phyloP scores from a whole-genome alignment of 2,113 vertebrate genomes.

The Lagenorhynchus albirostris region DNA sequence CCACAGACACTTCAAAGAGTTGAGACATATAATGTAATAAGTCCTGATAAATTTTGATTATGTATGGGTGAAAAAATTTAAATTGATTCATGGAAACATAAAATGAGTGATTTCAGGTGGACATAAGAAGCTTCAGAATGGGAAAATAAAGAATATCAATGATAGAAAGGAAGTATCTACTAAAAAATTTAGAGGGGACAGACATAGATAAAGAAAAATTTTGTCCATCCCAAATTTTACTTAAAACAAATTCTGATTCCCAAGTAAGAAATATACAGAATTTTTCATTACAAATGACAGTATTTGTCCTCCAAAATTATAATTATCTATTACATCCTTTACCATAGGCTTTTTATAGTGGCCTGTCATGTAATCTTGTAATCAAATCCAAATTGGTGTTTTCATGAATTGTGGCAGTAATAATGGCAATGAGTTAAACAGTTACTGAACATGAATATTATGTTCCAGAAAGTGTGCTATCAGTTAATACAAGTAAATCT shows the following conservation, averaged over 20 bases:
- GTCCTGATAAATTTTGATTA: background rate
- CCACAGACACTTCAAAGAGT: background rate
- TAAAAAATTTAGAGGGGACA: background rate
- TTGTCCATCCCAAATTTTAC: background rate
- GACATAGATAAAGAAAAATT: background rate
- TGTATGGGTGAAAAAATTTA: background rate
- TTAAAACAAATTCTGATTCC: background rate
- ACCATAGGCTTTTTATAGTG: background rate
- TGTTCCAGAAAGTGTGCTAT: background rate
- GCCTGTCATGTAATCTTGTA: constrained; percentile 24
- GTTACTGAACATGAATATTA: constrained; percentile 23
- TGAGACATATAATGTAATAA: background rate
- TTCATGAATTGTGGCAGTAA: background rate
- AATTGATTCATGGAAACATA: background rate
- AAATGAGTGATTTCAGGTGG: background rate
- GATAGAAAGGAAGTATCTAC: background rate
- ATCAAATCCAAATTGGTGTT: constrained; percentile 27
- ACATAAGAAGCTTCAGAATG: background rate
- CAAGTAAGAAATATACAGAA: background rate
- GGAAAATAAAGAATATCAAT: background rate
- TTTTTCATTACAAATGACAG: background rate
- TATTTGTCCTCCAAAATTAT: background rate
- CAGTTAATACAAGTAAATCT: background rate
- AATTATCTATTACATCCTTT: background rate
- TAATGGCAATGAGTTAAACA: constrained; percentile 22